A percentile compares a stretch with the other conserved stretches of the same genome.
Evolutionary conservation across 2,797 vertebrate genomes (phyloP).

Genomic region (Astyanax mexicanus): DNA sequence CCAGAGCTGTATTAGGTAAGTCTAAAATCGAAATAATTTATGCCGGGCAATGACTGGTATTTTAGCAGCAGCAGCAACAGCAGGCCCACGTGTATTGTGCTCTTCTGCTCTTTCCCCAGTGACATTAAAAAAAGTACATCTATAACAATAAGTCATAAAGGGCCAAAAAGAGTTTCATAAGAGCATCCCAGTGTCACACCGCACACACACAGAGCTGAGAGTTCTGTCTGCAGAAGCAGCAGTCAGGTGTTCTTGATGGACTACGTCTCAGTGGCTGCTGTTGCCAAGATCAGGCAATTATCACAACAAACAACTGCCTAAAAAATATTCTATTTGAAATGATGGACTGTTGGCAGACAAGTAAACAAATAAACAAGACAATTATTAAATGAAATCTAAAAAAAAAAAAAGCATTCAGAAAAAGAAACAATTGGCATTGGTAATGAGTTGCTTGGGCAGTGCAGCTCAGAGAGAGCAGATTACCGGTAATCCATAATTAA

Average conservation of each 20-base stretch:
- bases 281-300: slow-evolving; percentile 33
- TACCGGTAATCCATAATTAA: slow-evolving; percentile 60
- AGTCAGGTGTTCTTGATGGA: neutral
- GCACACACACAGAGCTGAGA: slow-evolving; percentile 4
- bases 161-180: neutral
- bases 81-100: too few species aligned
- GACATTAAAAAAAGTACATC: too few species aligned
- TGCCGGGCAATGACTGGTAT: too few species aligned
- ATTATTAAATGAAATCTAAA: slow-evolving; percentile 15
- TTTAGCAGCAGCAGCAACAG: too few species aligned
- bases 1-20: too few species aligned
- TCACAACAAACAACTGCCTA: neutral
- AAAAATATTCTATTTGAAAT: neutral
- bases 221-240: neutral
- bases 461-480: slow-evolving; percentile 37
- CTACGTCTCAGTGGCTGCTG: neutral
- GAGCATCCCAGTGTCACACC: slow-evolving; percentile 4
- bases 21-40: too few species aligned
- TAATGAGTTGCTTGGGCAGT: slow-evolving; percentile 31
- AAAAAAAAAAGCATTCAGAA: neutral
- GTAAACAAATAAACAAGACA: slow-evolving; percentile 24
- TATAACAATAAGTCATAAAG: too few species aligned
- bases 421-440: neutral
- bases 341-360: slow-evolving; percentile 3
- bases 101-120: too few species aligned